Conservation (phyloP, 2,113 vertebrate species). For the Lophura nycthemera region DNA sequence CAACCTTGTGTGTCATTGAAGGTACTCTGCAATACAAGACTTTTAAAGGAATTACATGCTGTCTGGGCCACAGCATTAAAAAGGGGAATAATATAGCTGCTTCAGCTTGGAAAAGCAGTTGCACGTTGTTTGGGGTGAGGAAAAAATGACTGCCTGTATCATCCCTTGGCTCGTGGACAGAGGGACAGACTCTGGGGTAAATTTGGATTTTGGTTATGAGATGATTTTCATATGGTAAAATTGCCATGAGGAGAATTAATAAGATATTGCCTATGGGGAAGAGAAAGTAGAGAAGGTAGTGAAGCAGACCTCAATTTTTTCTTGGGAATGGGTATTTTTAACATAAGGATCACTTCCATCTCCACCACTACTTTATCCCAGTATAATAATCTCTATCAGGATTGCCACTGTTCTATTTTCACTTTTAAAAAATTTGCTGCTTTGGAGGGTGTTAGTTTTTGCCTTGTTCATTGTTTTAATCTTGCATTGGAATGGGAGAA, state of each 20-base stretch:
- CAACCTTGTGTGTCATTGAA: constrained; percentile 56
- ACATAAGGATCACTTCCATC: not conserved
- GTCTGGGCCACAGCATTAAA: not conserved
- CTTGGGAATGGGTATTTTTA: not conserved
- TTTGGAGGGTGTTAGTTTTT: not conserved
- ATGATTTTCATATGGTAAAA: not conserved
- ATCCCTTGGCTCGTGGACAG: not conserved
- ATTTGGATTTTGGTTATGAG: not conserved
- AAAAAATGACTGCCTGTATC: not conserved
- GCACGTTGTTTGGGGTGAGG: not conserved
- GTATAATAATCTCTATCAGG: not conserved
- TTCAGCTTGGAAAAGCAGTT: not conserved
- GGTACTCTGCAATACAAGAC: constrained; percentile 61
- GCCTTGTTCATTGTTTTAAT: not conserved
- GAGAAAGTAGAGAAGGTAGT: not conserved
- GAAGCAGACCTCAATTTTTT: not conserved
- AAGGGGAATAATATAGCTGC: not conserved
- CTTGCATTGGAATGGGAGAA: not conserved
- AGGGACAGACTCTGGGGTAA: not conserved
- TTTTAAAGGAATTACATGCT: constrained; percentile 3
- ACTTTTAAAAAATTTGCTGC: not conserved
- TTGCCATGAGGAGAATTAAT: not conserved
- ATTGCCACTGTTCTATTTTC: not conserved
- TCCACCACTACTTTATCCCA: not conserved
- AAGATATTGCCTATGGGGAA: fast-evolving